These are phyloP conservation scores for Tipula helvola DNA, from an alignment of 2,888 invertebrate species.

Conservation along the genomic window DNA sequence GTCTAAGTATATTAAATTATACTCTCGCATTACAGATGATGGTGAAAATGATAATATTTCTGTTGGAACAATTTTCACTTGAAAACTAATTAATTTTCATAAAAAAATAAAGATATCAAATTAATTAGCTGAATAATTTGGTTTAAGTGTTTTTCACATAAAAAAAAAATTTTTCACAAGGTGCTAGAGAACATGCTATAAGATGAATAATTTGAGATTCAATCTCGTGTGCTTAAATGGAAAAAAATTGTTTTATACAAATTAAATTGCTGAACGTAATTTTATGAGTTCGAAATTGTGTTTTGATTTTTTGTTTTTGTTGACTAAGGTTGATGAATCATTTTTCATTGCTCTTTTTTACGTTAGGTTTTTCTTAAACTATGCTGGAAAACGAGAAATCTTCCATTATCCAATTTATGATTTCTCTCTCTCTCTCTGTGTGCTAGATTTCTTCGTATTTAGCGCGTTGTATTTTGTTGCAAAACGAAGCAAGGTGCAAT, in stretches of 20 bases:
- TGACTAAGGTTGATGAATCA: no score
- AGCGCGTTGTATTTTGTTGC: no score
- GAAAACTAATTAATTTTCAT: neutral
- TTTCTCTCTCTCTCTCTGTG: no score
- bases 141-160: neutral
- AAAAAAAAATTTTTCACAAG: neutral
- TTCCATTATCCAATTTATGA: no score
- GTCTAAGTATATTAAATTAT: neutral
- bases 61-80: neutral
- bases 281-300: neutral
- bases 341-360: no score
- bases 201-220: no score
- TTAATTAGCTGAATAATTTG: neutral
- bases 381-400: no score
- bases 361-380: no score
- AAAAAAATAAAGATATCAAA: neutral
- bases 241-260: neutral
- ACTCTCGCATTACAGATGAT: neutral
- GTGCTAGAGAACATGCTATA: no score
- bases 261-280: neutral
- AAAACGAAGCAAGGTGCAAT: neutral
- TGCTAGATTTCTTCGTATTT: no score
- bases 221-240: neutral
- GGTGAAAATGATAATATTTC: neutral
- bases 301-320: neutral